Percentiles rank a stretch among this genome's conserved stretches.
phyloP scores from a whole-genome alignment of 2,797 vertebrate species.

The Chaetodon trifasciatus region DNA sequence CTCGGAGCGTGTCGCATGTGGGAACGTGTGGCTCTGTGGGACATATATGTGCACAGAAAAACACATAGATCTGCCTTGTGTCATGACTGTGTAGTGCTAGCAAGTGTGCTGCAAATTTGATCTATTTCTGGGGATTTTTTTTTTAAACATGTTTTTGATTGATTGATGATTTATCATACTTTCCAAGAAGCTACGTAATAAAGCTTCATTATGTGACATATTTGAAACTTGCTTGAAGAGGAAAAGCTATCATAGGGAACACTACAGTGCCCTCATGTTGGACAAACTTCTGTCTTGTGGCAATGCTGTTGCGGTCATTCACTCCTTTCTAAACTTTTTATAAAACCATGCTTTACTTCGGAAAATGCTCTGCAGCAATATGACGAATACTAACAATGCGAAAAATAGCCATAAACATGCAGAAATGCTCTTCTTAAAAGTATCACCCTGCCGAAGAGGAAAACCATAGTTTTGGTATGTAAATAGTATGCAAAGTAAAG shows the following conservation, averaged over 20 bases:
- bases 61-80: background rate
- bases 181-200: background rate
- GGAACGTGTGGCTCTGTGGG: background rate
- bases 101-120: background rate
- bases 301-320: no score
- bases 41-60: background rate
- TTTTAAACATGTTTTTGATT: background rate
- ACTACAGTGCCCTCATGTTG: background rate
- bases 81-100: background rate
- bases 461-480: background rate
- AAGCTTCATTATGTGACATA: no score
- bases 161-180: background rate
- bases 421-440: no score
- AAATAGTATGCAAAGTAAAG: background rate
- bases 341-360: no score
- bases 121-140: background rate
- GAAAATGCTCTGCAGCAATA: no score
- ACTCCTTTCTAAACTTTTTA: no score
- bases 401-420: no score
- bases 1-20: conserved; percentile 2
- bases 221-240: background rate
- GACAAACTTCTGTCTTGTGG: background rate
- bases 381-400: no score
- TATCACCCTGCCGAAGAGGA: background rate
- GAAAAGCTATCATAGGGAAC: background rate